A percentile compares a stretch with the other conserved stretches of the same genome.
Conservation (phyloP, 2,113 vertebrate species). For the Oreochromis spilurus region DNA sequence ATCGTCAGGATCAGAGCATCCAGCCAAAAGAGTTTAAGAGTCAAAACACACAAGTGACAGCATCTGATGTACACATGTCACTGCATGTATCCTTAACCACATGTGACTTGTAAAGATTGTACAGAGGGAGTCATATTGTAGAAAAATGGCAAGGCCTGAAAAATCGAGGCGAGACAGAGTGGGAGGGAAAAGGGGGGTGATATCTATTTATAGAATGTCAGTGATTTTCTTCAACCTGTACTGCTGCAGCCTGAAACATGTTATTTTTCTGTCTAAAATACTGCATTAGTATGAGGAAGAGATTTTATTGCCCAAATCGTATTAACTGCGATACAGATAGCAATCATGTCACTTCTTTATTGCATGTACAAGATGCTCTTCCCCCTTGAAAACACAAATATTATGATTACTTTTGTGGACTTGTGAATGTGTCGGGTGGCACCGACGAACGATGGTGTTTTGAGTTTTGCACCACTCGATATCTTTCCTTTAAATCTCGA, state of each 20-base stretch:
- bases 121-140: neutral
- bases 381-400: neutral
- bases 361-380: neutral
- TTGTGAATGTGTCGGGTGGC: neutral
- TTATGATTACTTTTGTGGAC: neutral
- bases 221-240: constrained; percentile 54
- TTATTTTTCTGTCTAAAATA: constrained; percentile 36
- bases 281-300: neutral
- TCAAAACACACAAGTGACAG: constrained; percentile 53
- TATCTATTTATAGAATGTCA: constrained; percentile 52
- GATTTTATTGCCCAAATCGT: constrained; percentile 18
- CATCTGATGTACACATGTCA: constrained; percentile 45
- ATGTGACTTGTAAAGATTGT: constrained; percentile 16
- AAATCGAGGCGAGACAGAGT: constrained; percentile 5
- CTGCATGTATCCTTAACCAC: constrained; percentile 22
- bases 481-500: neutral
- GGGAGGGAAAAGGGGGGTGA: neutral
- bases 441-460: neutral
- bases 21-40: constrained; percentile 42
- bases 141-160: constrained; percentile 6
- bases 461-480: neutral
- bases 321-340: neutral
- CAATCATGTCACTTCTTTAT: constrained; percentile 26
- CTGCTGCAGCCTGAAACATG: constrained; percentile 34
- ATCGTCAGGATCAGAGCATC: constrained; percentile 40